phyloP scores from a whole-genome alignment of 2,113 vertebrate species.

The Takifugu bimaculatus region DNA sequence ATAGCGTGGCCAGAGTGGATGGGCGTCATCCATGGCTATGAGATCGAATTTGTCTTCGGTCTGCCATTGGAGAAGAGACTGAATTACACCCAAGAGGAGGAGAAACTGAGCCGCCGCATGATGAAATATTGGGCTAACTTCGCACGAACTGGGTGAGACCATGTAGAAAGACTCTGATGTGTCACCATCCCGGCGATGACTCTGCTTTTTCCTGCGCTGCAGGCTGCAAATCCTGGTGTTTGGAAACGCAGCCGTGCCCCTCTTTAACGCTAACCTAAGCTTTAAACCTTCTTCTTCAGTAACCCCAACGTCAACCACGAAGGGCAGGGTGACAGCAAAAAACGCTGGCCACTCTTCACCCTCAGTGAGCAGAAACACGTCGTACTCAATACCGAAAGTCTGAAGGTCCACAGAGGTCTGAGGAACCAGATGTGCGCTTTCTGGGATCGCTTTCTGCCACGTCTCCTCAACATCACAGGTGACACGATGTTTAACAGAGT shows the following conservation, averaged over 20 bases:
- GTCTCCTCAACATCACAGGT: constrained; percentile 90
- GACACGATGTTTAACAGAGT: constrained; percentile 14
- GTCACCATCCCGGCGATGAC: no score
- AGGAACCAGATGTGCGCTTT: constrained; percentile 87
- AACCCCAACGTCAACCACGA: constrained; percentile 83
- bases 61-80: constrained; percentile 81
- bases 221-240: no score
- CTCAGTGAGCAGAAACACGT: constrained; percentile 78
- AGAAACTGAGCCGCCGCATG: constrained; percentile 81
- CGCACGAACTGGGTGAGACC: constrained; percentile 77
- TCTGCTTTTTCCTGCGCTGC: no score
- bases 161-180: background rate
- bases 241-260: no score
- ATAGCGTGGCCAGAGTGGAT: constrained; percentile 91
- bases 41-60: constrained; percentile 93
- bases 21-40: constrained; percentile 93
- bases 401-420: constrained; percentile 79
- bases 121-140: constrained; percentile 95
- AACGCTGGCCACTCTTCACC: constrained; percentile 82
- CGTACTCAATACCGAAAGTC: constrained; percentile 75
- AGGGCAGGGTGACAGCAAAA: constrained; percentile 60
- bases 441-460: constrained; percentile 90
- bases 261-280: background rate
- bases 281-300: constrained; percentile 51
- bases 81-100: constrained; percentile 86